Evolutionary conservation across 2,113 vertebrate genomes (phyloP).

Genomic region (Aspiorhynchus laticeps): DNA sequence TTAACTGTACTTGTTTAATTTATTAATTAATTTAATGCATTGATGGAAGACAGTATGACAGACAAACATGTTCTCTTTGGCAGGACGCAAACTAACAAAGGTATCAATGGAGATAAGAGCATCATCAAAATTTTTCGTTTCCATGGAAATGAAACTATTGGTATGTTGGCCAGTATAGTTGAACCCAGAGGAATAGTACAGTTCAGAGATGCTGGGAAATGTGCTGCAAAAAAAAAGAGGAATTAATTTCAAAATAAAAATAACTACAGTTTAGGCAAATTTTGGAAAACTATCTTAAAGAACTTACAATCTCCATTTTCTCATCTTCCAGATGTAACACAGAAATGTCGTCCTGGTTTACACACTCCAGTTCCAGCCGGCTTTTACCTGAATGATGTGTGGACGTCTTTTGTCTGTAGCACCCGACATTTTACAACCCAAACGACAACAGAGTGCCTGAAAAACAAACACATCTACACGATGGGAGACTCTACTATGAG

Average conservation of each 20-base stretch:
- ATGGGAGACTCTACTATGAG: constrained; percentile 64
- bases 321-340: neutral
- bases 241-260: too few species aligned
- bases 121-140: neutral
- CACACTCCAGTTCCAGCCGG: constrained; percentile 49
- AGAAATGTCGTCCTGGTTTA: constrained; percentile 41
- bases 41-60: neutral
- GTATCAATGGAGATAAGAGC: neutral
- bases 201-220: neutral
- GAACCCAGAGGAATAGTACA: neutral
- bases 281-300: too few species aligned
- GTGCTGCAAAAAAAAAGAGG: neutral
- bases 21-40: neutral
- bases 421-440: constrained; percentile 10
- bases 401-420: constrained; percentile 41
- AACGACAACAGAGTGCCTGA: constrained; percentile 33
- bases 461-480: constrained; percentile 53
- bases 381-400: constrained; percentile 32
- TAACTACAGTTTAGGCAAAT: neutral
- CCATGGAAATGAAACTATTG: too few species aligned
- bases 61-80: neutral
- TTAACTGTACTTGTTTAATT: neutral
- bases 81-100: neutral
- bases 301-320: neutral
- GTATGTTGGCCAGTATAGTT: neutral